phyloP scores from a whole-genome alignment of 2,797 vertebrate species.

The Ctenopoma multispine region DNA sequence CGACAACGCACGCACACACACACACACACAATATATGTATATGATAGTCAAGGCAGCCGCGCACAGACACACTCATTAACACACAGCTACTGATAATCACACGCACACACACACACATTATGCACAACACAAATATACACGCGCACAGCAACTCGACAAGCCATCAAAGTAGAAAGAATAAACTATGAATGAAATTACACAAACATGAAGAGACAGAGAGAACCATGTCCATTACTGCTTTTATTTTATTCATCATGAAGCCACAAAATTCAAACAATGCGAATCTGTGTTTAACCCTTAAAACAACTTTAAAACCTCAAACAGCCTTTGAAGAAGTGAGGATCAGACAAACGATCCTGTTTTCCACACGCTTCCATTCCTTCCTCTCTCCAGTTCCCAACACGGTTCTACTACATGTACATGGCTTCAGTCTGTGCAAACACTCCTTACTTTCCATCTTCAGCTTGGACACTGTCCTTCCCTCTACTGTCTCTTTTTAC shows the following conservation, averaged over 20 bases:
- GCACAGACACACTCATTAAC: neutral
- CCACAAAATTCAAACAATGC: neutral
- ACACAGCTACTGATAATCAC: conserved; percentile 31
- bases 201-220: neutral
- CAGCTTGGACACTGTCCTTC: no score
- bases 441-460: neutral
- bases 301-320: neutral
- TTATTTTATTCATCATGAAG: conserved; percentile 1
- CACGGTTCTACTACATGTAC: no score
- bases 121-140: conserved; percentile 15
- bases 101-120: conserved; percentile 3
- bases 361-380: no score
- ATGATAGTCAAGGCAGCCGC: neutral
- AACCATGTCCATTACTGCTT: neutral
- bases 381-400: no score
- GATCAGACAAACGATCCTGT: neutral
- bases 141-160: conserved; percentile 3
- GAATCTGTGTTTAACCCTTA: neutral
- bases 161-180: conserved; percentile 21
- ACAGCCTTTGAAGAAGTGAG: neutral
- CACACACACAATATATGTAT: neutral
- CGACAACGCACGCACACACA: conserved; percentile 28
- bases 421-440: neutral
- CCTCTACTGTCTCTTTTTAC: neutral
- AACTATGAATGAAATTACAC: conserved; percentile 57